Base-by-base conservation (phyloP, 2,113 vertebrate genomes). In the Proteles cristata region DNA sequence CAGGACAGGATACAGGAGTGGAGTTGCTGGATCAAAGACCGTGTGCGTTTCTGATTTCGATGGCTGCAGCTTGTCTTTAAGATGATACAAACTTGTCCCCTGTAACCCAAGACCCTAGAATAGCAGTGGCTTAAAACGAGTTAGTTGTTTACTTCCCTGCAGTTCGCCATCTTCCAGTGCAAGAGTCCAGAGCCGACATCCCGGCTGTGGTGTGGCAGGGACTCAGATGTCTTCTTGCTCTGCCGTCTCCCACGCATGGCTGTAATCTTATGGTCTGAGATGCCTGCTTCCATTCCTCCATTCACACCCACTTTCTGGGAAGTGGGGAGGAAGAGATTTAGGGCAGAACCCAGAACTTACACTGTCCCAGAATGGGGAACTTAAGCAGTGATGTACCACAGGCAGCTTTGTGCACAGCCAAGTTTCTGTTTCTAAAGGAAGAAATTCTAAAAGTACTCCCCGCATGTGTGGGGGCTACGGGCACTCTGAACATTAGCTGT, bases 81-180 rank as follows among this genome's bases (percentile, higher is more conserved):
- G 35, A 85, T 58, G 35, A 85, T 31, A 45, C 35, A 50, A 89
- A 26, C 31, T 43, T 89, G 23, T 90, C 45, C 84, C 2, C 6
- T 84, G 10, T 69, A 73, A 61, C 25, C 35, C 33, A 35, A 84
- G 76, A 87, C 50, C 43, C 1, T 58, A 82, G 21, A 69, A 53
- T 61, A 77, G 33, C n/a, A 63, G 45, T 63, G 87, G n/a, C 39
- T 23, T 95, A 53, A 90, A 87, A 25, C 19, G 28, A 66, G 68
- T 12, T 14, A 6, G 14, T 31, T 65, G 7, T 71, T 68, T 33
- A 28, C 23, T 33, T 88, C 15, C 80, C 43, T 79, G 48, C 39
- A 16, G 0, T 69, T n/a, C 26, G 9, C 23, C 45, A 19, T 35
- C 50, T 26, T 61, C 17, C 23, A 5, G 71, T 17, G 3, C 63